Percentiles rank a stretch among this genome's conserved stretches.
phyloP scores from a whole-genome alignment of 2,113 vertebrate genomes.

The Hippocampus zosterae region DNA sequence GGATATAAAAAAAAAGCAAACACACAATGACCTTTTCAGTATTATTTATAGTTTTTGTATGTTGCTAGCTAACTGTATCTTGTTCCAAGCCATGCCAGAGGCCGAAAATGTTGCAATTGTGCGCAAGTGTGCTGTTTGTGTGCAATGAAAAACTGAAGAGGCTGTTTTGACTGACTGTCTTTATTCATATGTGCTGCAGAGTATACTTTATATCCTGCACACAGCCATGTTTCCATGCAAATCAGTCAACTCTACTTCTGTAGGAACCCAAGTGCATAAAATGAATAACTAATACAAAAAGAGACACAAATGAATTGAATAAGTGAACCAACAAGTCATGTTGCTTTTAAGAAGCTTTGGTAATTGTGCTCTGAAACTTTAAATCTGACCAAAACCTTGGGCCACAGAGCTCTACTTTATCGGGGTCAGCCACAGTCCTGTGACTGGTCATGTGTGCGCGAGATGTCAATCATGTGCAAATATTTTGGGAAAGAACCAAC shows the following conservation, averaged over 20 bases:
- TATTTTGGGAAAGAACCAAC: conserved; percentile 63
- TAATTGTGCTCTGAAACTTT: conserved; percentile 47
- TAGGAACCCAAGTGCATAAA: neutral
- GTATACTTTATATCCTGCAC: neutral
- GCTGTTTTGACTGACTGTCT: neutral
- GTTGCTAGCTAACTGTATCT: neutral
- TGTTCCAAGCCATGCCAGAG: neutral
- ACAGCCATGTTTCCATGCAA: neutral
- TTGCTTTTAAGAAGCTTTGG: conserved; percentile 34
- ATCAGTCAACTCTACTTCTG: neutral
- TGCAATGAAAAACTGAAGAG: neutral
- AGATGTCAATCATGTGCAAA: conserved; percentile 68
- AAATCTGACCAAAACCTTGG: conserved; percentile 33
- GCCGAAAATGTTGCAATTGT: neutral
- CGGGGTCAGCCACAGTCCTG: conserved; percentile 46
- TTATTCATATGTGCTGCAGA: neutral
- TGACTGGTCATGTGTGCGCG: conserved; percentile 65
- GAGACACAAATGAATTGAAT: conserved; percentile 6
- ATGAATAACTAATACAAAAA: neutral
- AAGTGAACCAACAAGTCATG: conserved; percentile 19
- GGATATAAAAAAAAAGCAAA: neutral
- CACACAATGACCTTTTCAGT: neutral
- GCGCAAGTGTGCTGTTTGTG: neutral
- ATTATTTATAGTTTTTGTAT: neutral
- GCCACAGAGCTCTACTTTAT: conserved; percentile 31